Evolutionary conservation across 2,113 vertebrate species (phyloP).

Genomic region (Mohoua ochrocephala): DNA sequence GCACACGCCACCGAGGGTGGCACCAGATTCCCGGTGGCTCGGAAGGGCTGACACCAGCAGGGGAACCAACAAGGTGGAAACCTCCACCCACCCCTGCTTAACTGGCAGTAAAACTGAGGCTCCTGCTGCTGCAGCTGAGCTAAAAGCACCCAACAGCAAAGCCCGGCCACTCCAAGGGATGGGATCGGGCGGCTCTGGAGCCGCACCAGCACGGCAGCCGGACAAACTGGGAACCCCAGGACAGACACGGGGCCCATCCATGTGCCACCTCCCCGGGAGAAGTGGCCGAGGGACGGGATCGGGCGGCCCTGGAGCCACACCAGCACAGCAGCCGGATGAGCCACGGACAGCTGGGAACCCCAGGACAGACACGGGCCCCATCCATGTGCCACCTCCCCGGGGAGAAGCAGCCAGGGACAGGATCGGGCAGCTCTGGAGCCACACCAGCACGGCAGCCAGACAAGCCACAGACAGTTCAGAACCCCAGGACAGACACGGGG

Average conservation of each 20-base stretch:
- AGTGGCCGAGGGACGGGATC: background rate
- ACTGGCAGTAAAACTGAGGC: fast-evolving
- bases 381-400: background rate
- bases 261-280: too few relatives aligned
- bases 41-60: background rate
- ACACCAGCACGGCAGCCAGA: too few relatives aligned
- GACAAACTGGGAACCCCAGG: too few relatives aligned
- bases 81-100: fast-evolving
- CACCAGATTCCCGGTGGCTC: fast-evolving
- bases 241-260: too few relatives aligned
- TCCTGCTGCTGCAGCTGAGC: background rate
- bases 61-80: background rate
- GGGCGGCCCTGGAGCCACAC: background rate
- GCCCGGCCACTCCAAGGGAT: fast-evolving
- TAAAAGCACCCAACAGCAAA: background rate
- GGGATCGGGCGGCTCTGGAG: fast-evolving
- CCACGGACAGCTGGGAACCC: too few relatives aligned
- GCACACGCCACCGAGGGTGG: fast-evolving
- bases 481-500: too few relatives aligned
- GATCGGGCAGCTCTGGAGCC: fast-evolving
- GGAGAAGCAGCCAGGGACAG: background rate
- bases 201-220: background rate
- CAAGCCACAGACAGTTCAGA: too few relatives aligned
- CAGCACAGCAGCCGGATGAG: too few relatives aligned
- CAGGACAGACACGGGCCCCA: too few relatives aligned